Percentiles rank a stretch among this genome's conserved stretches.
phyloP scores from a whole-genome alignment of 1,140 invertebrate genomes.

The Drosophila ananassae region DNA sequence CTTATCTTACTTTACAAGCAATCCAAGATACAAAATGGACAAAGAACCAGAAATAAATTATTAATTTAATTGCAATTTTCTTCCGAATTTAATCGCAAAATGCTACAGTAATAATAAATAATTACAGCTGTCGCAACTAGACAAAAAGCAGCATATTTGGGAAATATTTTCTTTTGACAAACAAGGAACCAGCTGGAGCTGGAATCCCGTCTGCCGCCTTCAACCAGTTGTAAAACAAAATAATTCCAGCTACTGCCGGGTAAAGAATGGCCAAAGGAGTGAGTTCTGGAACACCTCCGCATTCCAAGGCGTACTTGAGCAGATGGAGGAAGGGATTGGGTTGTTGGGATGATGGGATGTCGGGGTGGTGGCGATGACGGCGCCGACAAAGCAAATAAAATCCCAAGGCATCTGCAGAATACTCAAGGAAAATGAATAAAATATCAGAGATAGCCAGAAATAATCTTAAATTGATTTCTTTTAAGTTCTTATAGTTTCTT shows the following conservation, averaged over 20 bases:
- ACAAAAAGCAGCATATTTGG: slow-evolving; percentile 15
- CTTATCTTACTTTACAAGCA: too few relatives aligned
- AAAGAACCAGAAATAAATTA: too few relatives aligned
- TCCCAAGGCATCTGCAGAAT: not conserved
- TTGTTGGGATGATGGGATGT: not conserved
- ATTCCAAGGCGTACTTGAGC: slow-evolving; percentile 24
- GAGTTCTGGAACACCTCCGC: slow-evolving; percentile 46
- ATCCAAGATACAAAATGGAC: too few relatives aligned
- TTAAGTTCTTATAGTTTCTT: not conserved
- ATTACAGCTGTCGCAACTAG: slow-evolving; percentile 38
- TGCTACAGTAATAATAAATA: slow-evolving; percentile 36
- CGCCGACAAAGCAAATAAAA: slow-evolving; percentile 59
- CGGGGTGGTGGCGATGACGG: slow-evolving; percentile 38
- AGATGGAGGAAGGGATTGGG: not conserved
- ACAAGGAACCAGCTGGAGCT: slow-evolving; percentile 29
- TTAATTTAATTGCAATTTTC: not conserved
- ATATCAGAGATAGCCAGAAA: not conserved
- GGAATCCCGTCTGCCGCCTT: slow-evolving; percentile 14
- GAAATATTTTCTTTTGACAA: slow-evolving; percentile 41
- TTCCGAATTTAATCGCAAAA: not conserved
- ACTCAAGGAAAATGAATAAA: not conserved
- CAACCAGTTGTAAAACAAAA: slow-evolving; percentile 49
- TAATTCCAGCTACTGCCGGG: slow-evolving; percentile 35
- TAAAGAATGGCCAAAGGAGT: slow-evolving; percentile 7
- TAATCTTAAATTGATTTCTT: not conserved